Conservation (phyloP, 2,113 vertebrate species). For the Anguilla japonica region DNA sequence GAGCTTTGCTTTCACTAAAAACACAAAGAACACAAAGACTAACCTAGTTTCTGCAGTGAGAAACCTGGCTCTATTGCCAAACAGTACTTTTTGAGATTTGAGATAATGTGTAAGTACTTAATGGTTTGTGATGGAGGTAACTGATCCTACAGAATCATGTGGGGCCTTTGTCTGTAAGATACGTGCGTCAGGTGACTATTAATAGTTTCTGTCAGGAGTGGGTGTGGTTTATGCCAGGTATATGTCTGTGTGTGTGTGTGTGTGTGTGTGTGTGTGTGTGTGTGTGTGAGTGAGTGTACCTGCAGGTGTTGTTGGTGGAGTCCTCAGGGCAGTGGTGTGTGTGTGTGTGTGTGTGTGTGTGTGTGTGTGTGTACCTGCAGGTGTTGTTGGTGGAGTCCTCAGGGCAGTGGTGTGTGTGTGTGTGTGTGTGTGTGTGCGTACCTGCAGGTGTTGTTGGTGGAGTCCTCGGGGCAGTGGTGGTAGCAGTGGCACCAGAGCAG, state of each 20-base stretch:
- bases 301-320: slow-evolving; percentile 92
- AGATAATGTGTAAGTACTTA: background rate
- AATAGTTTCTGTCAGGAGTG: too few species aligned
- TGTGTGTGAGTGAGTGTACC: slow-evolving; percentile 57
- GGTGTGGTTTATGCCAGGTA: background rate
- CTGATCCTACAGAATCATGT: background rate
- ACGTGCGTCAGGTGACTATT: background rate
- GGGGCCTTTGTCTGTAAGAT: background rate
- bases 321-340: slow-evolving; percentile 88
- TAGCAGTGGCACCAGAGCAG: slow-evolving; percentile 87
- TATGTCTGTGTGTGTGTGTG: background rate
- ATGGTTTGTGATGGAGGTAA: background rate
- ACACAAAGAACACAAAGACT: background rate
- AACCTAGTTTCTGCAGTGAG: background rate
- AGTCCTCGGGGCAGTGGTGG: slow-evolving; percentile 90
- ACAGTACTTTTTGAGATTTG: too few species aligned
- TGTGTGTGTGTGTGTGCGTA: background rate
- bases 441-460: too few species aligned
- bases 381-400: too few species aligned
- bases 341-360: too few species aligned
- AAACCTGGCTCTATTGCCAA: background rate
- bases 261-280: background rate
- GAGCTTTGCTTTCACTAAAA: background rate
- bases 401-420: background rate
- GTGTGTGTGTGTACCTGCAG: too few species aligned